These are phyloP conservation scores for Polyboroides typus DNA, from an alignment of 2,797 vertebrate genomes.

Conservation along the genomic window DNA sequence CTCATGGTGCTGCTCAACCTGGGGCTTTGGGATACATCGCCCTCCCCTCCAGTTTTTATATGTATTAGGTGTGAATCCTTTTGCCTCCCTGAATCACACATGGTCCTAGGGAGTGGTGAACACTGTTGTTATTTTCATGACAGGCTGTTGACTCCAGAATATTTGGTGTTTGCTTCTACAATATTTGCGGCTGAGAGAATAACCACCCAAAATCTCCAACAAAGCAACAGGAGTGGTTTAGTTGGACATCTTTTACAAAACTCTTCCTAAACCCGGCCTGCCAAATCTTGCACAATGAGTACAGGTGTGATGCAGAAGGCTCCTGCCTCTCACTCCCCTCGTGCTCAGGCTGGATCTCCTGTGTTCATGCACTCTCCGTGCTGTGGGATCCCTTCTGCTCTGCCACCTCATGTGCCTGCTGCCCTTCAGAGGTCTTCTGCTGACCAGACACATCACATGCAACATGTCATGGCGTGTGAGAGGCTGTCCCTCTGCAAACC, in stretches of 20 bases:
- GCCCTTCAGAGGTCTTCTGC: neutral
- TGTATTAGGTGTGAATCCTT: neutral
- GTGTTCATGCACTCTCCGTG: neutral
- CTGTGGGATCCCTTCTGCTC: neutral
- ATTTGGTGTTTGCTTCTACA: neutral
- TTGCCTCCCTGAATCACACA: neutral
- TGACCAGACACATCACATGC: neutral
- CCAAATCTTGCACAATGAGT: neutral
- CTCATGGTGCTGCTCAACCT: neutral
- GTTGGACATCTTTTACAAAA: neutral
- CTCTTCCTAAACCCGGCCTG: neutral
- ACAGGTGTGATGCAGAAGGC: neutral
- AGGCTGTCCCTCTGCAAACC: neutral
- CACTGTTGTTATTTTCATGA: neutral
- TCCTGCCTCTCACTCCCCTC: neutral
- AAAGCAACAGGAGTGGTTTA: neutral
- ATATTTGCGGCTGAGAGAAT: neutral
- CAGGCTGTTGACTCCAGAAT: neutral
- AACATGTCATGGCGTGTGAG: neutral
- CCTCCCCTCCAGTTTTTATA: neutral
- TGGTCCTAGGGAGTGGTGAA: neutral
- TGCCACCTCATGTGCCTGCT: neutral
- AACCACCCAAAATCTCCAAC: neutral
- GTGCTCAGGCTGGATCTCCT: neutral
- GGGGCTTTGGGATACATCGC: neutral